Conservation (phyloP, 2,797 vertebrate genomes). For the Melanotaenia nigrans region DNA sequence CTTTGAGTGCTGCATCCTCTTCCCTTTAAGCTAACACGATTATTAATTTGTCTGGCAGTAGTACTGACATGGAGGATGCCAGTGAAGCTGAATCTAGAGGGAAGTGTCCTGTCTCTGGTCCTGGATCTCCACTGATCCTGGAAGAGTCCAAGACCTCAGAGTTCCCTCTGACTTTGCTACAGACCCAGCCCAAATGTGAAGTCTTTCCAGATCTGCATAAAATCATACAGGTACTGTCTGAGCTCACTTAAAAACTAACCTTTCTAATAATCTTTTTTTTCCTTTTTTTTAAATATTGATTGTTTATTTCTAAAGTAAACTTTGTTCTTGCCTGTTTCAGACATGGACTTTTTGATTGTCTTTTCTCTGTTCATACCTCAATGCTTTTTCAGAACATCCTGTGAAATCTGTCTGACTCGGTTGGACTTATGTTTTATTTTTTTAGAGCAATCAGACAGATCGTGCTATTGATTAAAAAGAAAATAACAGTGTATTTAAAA, state of each 20-base stretch:
- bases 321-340: neutral
- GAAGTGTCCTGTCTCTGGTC: slow-evolving; percentile 29
- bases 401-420: too few relatives aligned
- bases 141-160: slow-evolving; percentile 75
- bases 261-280: neutral
- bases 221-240: slow-evolving; percentile 89
- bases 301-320: neutral
- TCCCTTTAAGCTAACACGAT: neutral
- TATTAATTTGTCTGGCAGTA: slow-evolving; percentile 48
- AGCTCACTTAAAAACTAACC: neutral
- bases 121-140: slow-evolving; percentile 53
- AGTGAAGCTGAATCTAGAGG: slow-evolving; percentile 83
- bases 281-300: too few relatives aligned
- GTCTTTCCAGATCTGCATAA: slow-evolving; percentile 88
- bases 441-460: neutral
- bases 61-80: slow-evolving; percentile 87
- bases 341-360: neutral
- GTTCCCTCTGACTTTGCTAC: slow-evolving; percentile 87
- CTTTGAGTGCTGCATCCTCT: neutral
- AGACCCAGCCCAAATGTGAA: slow-evolving; percentile 88
- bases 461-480: neutral
- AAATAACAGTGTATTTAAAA: neutral
- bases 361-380: too few relatives aligned
- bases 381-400: too few relatives aligned
- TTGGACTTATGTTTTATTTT: neutral